Evolutionary conservation across 2,113 vertebrate species (phyloP), one percentile per base, ranked within the genome.

Genomic region (Cygnus buccinator): DNA sequence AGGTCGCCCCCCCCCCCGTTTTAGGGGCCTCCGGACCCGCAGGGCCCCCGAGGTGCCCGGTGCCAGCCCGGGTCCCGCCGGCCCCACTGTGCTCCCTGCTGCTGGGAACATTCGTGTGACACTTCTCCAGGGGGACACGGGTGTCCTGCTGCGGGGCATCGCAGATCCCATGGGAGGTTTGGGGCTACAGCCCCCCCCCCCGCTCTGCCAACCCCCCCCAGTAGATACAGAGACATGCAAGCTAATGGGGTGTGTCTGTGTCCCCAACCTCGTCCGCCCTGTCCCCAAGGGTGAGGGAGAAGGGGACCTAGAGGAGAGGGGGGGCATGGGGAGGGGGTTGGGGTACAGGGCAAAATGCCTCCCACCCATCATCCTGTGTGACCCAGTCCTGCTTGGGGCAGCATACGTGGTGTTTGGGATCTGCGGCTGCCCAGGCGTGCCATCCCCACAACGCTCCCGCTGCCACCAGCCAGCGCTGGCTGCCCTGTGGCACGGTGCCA

Each of bases 191-290:
- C 10, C 29, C 6, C 73, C 55, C 55, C 26, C 41, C 5, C 39
- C 39, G 39, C 0, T 3, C 21, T 2, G 4, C 18, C 31, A 8
- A 1, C 28, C 14, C 59, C 59, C 46, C 25, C 5, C 33, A 9
- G 39, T 48, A 44, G 35, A 11, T 26, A 6, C 3, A 1, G 13
- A 3, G 44, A 68, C 23, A 43, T 8, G 33, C n/a, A 25, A 41
- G 20, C n/a, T n/a, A 57, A 17, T 0, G n/a, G 63, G 33, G 28
- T 67, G 26, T 6, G 13, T 35, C 5, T 48, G 46, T 48, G 46
- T 11, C 52, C 41, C 52, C 18, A 13, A 5, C 12, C 4, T 15
- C 7, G 57, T 41, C 19, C 44, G 20, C 35, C 16, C 10, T 28
- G 6, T 67, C 22, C 29, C 29, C 52, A 55, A 55, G 26, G 52